Evolutionary conservation across 2,888 invertebrate genomes (phyloP).

Genomic region (Cerceris rybyensis): DNA sequence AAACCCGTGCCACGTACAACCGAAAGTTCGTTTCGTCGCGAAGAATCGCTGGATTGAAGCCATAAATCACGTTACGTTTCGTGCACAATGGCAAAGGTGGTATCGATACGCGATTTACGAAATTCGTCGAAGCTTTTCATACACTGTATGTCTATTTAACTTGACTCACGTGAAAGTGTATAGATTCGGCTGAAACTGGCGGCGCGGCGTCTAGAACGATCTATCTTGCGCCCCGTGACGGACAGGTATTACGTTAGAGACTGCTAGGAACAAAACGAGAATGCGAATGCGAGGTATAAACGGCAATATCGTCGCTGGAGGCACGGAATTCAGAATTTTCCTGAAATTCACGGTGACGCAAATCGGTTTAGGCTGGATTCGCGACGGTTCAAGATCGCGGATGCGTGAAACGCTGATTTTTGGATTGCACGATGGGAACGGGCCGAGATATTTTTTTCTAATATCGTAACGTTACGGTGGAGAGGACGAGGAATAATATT

Average conservation of each 20-base stretch:
- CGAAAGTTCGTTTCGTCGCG: background rate
- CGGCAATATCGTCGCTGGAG: background rate
- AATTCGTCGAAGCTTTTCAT: conserved; percentile 6
- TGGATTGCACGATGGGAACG: no score
- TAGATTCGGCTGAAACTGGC: conserved; percentile 6
- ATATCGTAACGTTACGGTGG: no score
- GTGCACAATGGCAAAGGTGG: no score
- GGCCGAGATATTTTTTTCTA: no score
- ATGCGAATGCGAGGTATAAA: background rate
- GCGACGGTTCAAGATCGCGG: no score
- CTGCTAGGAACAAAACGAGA: background rate
- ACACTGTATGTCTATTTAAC: conserved; percentile 24
- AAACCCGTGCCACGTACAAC: no score
- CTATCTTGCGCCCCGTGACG: conserved; percentile 45
- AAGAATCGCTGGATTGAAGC: background rate
- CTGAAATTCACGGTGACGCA: background rate
- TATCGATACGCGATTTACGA: conserved; percentile 21
- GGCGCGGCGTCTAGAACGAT: conserved; percentile 31
- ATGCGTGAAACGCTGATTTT: no score
- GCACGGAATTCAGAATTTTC: background rate
- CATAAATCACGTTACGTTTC: no score
- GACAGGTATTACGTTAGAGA: conserved; percentile 34
- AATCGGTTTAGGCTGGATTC: no score
- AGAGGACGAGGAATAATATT: no score
- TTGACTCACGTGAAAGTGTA: conserved; percentile 7